A percentile compares a stretch with the other conserved stretches of the same genome.
phyloP scores from a whole-genome alignment of 1,140 invertebrate species.

The Ceratoteleas bidentatus region DNA sequence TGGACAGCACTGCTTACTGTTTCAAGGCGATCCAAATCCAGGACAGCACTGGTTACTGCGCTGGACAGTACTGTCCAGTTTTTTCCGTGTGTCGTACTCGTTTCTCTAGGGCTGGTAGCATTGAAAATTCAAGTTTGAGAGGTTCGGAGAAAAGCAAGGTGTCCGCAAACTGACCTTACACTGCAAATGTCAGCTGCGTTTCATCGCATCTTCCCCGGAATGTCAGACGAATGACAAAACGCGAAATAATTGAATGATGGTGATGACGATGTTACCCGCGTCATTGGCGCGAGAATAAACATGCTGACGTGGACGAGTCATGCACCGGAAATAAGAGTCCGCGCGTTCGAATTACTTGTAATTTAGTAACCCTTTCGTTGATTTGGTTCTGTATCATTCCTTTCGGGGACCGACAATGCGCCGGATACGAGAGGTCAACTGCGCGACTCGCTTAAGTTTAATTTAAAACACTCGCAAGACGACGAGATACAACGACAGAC shows the following conservation, averaged over 20 bases:
- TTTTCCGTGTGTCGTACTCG: no score
- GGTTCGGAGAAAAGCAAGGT: no score
- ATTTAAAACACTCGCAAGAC: constrained; percentile 64
- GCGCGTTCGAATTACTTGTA: constrained; percentile 74
- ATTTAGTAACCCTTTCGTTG: constrained; percentile 70
- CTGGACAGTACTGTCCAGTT: no score
- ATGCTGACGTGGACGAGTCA: constrained; percentile 39
- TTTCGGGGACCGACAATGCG: constrained; percentile 67
- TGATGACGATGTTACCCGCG: neutral
- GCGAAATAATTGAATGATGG: constrained; percentile 5
- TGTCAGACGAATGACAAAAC: constrained; percentile 1
- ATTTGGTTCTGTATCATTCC: constrained; percentile 71
- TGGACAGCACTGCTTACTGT: no score
- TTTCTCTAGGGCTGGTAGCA: no score
- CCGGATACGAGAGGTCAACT: constrained; percentile 74
- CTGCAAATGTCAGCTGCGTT: neutral
- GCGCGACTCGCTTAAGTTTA: constrained; percentile 72
- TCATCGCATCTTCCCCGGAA: neutral
- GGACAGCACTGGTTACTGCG: no score
- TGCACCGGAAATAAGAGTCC: constrained; percentile 72
- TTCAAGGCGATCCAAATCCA: no score
- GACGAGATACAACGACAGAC: constrained; percentile 46
- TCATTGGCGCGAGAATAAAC: constrained; percentile 26
- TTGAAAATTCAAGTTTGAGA: no score
- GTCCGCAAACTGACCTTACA: neutral